Evolutionary conservation across 2,113 vertebrate species (phyloP).

Genomic region (Eulemur macaco): DNA sequence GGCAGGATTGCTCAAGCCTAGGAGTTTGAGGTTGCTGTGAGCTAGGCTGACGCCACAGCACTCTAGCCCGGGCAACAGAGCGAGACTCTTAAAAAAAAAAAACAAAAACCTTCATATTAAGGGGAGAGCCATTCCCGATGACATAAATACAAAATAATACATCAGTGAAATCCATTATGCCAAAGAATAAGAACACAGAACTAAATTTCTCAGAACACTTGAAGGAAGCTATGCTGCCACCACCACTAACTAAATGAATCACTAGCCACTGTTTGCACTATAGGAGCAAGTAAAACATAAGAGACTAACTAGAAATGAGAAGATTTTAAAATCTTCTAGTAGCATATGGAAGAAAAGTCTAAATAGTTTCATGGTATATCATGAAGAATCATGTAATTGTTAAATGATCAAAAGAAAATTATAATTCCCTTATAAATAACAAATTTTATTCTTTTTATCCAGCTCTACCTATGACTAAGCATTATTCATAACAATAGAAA

Average conservation of each 20-base stretch:
- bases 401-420: constrained; percentile 43
- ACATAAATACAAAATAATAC: background rate
- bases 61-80: too few species aligned
- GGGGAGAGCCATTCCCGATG: background rate
- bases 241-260: background rate
- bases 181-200: constrained; percentile 35
- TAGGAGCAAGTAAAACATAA: background rate
- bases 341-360: background rate
- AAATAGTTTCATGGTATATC: background rate
- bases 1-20: too few species aligned
- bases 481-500: constrained; percentile 17
- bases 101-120: background rate
- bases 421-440: background rate
- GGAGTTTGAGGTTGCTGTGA: too few species aligned
- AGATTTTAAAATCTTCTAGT: background rate
- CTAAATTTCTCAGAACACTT: constrained; percentile 23
- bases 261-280: background rate
- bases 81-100: background rate
- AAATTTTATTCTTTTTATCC: background rate
- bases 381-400: background rate
- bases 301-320: background rate
- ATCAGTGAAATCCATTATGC: constrained; percentile 37
- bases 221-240: background rate
- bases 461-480: background rate
- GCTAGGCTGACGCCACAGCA: too few species aligned